Evolutionary conservation across 1,140 invertebrate genomes (phyloP).

Genomic region (Phymastichus coffea): DNA sequence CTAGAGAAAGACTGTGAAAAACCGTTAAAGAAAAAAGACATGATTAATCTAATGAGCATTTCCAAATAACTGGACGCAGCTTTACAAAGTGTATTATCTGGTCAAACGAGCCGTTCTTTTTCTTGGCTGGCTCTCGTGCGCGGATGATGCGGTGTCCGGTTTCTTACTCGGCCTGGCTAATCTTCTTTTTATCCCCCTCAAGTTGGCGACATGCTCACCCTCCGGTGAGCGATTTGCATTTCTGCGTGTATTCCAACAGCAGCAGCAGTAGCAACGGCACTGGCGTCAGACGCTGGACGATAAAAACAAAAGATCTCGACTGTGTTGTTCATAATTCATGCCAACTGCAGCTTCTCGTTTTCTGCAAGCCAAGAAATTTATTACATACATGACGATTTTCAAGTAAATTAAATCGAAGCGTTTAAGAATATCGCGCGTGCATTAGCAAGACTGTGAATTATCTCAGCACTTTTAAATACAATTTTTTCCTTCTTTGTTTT

Average conservation of each 20-base stretch:
- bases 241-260: conserved; percentile 6
- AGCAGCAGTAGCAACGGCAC: too few species aligned
- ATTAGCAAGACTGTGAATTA: conserved; percentile 33
- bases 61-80: too few species aligned
- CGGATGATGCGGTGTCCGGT: not conserved
- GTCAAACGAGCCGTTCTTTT: too few species aligned
- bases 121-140: conserved; percentile 4
- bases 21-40: too few species aligned
- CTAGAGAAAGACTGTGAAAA: too few species aligned
- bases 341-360: not conserved
- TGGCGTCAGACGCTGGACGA: conserved; percentile 31
- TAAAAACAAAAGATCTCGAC: too few species aligned
- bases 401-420: conserved; percentile 45
- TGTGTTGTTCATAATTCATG: not conserved
- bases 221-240: conserved; percentile 33
- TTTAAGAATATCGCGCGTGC: conserved; percentile 39
- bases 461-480: conserved; percentile 23
- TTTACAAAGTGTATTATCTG: too few species aligned
- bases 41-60: too few species aligned
- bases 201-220: not conserved
- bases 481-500: conserved; percentile 10
- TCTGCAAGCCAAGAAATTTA: conserved; percentile 33
- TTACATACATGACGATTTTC: conserved; percentile 36
- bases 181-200: conserved; percentile 21
- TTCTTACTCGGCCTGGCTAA: conserved; percentile 22